Conservation (phyloP, 2,113 vertebrate genomes). For the Nyctereutes procyonoides region DNA sequence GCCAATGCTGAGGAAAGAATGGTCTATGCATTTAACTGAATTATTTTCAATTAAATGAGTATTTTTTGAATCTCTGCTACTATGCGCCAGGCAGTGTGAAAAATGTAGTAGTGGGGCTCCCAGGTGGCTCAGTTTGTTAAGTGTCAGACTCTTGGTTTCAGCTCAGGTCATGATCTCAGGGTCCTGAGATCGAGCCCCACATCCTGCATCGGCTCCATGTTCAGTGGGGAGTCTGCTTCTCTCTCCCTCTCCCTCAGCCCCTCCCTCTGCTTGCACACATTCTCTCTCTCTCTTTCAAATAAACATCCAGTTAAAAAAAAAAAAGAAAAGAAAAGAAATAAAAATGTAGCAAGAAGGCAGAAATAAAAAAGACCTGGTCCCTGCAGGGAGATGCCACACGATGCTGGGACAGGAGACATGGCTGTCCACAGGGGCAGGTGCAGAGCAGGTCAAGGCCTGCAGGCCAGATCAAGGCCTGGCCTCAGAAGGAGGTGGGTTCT, state of each 20-base stretch:
- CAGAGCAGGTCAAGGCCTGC: accelerated
- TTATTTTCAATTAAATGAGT: neutral
- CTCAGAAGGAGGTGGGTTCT: accelerated
- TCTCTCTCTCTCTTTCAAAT: neutral
- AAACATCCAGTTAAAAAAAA: neutral
- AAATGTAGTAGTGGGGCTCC: neutral
- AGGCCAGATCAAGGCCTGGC: accelerated
- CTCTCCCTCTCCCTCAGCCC: neutral
- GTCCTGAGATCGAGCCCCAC: neutral
- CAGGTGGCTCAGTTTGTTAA: neutral
- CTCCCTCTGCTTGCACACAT: neutral
- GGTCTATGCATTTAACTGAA: no score
- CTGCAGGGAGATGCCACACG: neutral
- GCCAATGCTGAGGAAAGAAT: neutral
- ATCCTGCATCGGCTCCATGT: neutral
- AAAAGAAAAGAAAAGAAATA: no score
- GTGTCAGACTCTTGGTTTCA: neutral
- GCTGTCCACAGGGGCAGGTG: accelerated
- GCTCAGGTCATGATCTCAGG: neutral
- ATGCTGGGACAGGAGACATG: accelerated
- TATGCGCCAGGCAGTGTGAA: neutral
- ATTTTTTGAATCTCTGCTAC: neutral
- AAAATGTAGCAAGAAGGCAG: neutral
- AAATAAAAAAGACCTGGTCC: neutral
- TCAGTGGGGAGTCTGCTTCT: neutral